Evolutionary conservation across 2,888 invertebrate species (phyloP), one percentile per base, ranked within the genome.

Genomic region (Acanthoscelides obtectus): DNA sequence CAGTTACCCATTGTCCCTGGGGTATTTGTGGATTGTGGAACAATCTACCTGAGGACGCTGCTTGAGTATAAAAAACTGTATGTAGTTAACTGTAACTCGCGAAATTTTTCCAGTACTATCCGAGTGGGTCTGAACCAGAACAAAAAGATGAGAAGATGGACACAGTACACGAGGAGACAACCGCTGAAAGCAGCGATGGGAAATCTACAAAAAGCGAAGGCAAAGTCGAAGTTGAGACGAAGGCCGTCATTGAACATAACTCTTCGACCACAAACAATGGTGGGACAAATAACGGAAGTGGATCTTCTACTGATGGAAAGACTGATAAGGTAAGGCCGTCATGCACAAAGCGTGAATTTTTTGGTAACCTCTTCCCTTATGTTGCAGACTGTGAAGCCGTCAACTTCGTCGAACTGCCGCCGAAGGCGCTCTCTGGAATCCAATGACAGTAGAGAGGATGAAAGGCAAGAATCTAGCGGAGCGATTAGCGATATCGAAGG

Each of bases 91-190:
- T n/a, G n/a, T n/a, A n/a, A n/a, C n/a, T n/a, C n/a, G n/a, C n/a
- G n/a, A n/a, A n/a, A 22, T 22, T 70, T 25, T 72, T 22, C 76
- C 68, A 72, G 83, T 81, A 21, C 81, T 85, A 70, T 86, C 72
- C 77, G 79, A 86, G 78, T 74, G 69, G 72, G 70, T 73, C 45
- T 4, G 20, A 63, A 66, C 64, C 69, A 3, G 72, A 74, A 21
- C 75, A 72, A 21, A 71, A 70, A n/a, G 75, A 63, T 64, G 64
- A 69, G 12, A 72, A 76, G 68, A 75, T 75, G 66, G 71, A 73
- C 22, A 74, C 69, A 68, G 75, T 74, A 70, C 78, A 77, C 22
- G 77, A 77, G 0, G 78, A 76, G n/a, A 75, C 75, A 2, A 73
- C 75, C 22, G 71, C 74, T 20, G 75, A 76, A 45, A 75, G 73